Conservation (phyloP, 1,140 invertebrate species). For the Holotrichia oblita region DNA sequence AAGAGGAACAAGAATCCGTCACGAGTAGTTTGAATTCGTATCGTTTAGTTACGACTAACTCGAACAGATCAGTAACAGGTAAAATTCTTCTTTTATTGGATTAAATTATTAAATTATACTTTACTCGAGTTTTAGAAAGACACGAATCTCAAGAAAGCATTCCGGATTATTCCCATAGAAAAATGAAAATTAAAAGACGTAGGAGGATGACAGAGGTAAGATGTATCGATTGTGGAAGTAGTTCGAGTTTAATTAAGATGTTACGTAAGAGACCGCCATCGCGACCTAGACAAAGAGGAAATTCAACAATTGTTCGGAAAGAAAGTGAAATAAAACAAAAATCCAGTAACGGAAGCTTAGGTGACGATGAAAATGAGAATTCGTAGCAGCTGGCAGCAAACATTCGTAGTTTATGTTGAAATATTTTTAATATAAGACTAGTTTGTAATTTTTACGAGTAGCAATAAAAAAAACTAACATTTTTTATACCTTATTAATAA, state of each 20-base stretch:
- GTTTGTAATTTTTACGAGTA: too few relatives aligned
- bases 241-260: not conserved
- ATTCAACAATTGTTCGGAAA: conserved; percentile 7
- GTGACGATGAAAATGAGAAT: conserved; percentile 36
- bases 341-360: conserved; percentile 37
- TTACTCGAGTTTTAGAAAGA: not conserved
- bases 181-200: not conserved
- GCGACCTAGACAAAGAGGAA: conserved; percentile 32
- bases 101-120: not conserved
- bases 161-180: not conserved
- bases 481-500: too few relatives aligned
- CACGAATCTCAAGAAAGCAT: conserved; percentile 25
- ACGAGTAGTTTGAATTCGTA: conserved; percentile 16
- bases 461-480: too few relatives aligned
- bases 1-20: conserved; percentile 29
- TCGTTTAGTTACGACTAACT: not conserved
- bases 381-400: too few relatives aligned
- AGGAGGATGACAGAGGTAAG: not conserved
- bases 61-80: not conserved
- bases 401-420: too few relatives aligned
- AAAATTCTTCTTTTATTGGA: not conserved
- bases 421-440: too few relatives aligned
- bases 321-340: not conserved
- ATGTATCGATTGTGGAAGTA: not conserved
- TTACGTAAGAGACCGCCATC: not conserved